phyloP scores from a whole-genome alignment of 2,888 invertebrate species.

The Athrips mouffetella region DNA sequence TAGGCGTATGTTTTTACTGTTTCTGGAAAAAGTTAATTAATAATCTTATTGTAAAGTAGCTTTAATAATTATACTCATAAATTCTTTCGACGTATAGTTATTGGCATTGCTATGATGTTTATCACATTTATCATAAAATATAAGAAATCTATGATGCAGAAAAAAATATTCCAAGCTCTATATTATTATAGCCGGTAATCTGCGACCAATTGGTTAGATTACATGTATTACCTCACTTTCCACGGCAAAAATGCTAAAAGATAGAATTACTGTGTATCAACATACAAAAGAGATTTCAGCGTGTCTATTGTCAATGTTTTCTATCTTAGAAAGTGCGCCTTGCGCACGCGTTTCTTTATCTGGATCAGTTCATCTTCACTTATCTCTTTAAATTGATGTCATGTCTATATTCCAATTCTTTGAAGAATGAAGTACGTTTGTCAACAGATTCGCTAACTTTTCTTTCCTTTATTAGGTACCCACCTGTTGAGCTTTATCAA shows the following conservation, averaged over 20 bases:
- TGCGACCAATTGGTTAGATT: not conserved
- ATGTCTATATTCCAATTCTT: constrained; percentile 2
- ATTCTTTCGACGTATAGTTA: too few species aligned
- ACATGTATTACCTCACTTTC: not conserved
- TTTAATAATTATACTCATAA: too few species aligned
- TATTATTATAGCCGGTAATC: not conserved
- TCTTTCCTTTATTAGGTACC: not conserved
- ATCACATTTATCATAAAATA: too few species aligned
- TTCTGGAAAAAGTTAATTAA: too few species aligned
- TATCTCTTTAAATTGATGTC: not conserved
- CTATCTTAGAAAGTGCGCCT: constrained; percentile 17
- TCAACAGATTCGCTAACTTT: not conserved
- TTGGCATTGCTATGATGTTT: too few species aligned
- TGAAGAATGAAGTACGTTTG: too few species aligned
- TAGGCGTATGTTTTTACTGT: not conserved
- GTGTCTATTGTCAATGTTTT: constrained; percentile 18
- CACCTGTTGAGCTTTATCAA: not conserved
- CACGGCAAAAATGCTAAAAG: constrained; percentile 5
- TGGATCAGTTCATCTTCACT: constrained; percentile 10
- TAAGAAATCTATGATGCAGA: too few species aligned
- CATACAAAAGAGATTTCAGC: constrained; percentile 6
- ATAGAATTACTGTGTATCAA: constrained; percentile 9
- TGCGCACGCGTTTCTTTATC: constrained; percentile 9
- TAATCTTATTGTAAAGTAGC: too few species aligned
- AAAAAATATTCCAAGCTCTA: not conserved